Base-by-base conservation (phyloP, 2,113 vertebrate species). In the Terrapene triunguis region DNA sequence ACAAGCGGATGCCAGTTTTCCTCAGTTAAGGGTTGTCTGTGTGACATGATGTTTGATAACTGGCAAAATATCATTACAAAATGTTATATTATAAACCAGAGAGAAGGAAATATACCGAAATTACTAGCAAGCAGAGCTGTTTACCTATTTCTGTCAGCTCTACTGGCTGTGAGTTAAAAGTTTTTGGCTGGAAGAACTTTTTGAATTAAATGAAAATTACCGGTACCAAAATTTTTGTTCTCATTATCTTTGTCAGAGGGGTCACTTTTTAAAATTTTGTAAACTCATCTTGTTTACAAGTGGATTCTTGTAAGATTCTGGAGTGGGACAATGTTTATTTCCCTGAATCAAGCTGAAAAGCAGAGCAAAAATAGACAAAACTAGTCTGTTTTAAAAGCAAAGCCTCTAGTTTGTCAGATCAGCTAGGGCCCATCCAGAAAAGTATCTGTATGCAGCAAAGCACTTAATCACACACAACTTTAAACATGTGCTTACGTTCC, bases 1-100 rank as follows among this genome's bases (percentile, higher is more conserved):
- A 97, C 80, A 97, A 98, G 97, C 85, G 96, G 96, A 98, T 98
- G 98, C 96, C 97, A 98, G 95, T 95, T 97, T 98, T 98, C 97
- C 96, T 94, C 97, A 89, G 90, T 88, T 95, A 89, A 96, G 82
- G 84, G 74, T 89, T 97, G 95, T 95, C 96, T 98, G 79, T 74
- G 48, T 97, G 98, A 96, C 94, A 93, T 90, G 94, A 91, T 88
- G 96, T 95, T 97, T 95, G 96, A 97, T 98, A 98, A 90, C 94
- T 94, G 85, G 91, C 14, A 91, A 96, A 92, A 80, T 19, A 69
- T 32, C 87, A 96, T 96, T 96, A 95, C 86, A 80, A 93, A 54
- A 87, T 97, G 88, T 80, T 80, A 32, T 82, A 87, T 54, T 89
- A 57, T 89, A 90, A 96, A 94, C 86, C 14, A 82, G 84, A 93